A percentile compares a stretch with the other conserved stretches of the same genome.
Conservation (phyloP, 2,797 vertebrate genomes). For the Sphenopsis melanotis region DNA sequence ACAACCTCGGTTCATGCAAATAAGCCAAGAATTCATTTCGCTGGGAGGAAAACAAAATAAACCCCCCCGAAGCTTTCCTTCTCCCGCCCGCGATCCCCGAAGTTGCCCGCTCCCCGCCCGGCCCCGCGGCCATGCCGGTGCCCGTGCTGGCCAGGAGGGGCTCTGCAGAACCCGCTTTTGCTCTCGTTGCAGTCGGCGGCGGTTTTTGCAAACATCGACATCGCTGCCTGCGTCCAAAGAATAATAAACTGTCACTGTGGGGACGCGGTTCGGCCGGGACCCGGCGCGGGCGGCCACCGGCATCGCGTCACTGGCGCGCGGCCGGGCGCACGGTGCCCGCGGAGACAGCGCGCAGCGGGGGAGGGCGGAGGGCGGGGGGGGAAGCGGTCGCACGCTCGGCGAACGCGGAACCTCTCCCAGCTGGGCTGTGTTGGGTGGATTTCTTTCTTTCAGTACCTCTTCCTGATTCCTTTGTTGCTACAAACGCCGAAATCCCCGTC, state of each 20-base stretch:
- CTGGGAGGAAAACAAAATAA: background rate
- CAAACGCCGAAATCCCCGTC: background rate
- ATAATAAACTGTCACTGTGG: background rate
- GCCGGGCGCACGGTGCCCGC: background rate
- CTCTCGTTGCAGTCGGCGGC: slow-evolving; percentile 18
- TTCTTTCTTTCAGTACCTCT: slow-evolving; percentile 34
- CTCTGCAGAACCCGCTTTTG: background rate
- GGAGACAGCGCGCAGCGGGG: slow-evolving; percentile 35
- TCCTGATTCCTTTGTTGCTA: slow-evolving; percentile 54
- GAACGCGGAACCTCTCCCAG: background rate
- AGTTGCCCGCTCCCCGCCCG: background rate
- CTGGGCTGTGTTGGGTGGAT: background rate
- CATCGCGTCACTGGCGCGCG: background rate
- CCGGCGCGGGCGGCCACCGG: background rate
- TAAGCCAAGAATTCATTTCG: background rate
- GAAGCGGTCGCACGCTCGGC: background rate
- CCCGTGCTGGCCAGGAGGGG: background rate
- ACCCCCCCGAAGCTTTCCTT: background rate
- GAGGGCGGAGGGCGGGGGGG: background rate
- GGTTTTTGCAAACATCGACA: slow-evolving; percentile 31
- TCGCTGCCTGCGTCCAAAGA: slow-evolving; percentile 12
- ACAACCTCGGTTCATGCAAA: slow-evolving; percentile 11
- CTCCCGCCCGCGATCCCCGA: background rate
- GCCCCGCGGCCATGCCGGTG: background rate
- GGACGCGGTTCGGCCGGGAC: background rate